A percentile compares a stretch with the other conserved stretches of the same genome.
Evolutionary conservation across 2,797 vertebrate genomes (phyloP).

Genomic region (Natrix natrix): DNA sequence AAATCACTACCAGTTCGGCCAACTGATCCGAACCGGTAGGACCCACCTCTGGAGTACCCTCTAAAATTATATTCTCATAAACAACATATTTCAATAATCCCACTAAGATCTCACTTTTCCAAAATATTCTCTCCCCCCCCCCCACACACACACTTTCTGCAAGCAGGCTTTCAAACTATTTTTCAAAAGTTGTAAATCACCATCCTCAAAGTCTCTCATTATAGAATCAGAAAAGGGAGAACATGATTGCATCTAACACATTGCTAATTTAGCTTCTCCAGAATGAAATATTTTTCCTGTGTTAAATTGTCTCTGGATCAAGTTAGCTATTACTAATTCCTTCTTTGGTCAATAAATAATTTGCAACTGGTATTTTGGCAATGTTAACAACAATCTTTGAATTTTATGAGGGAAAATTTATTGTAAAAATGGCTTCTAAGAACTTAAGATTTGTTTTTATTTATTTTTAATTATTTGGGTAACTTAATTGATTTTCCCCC

Average conservation of each 20-base stretch:
- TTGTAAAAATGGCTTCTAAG: neutral
- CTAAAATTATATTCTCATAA: neutral
- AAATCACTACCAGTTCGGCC: too few relatives aligned
- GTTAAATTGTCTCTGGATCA: neutral
- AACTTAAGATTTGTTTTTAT: neutral
- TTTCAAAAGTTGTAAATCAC: neutral
- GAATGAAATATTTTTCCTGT: neutral
- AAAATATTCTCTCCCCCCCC: neutral
- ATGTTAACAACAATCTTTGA: neutral
- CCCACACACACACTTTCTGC: neutral
- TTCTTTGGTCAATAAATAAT: neutral
- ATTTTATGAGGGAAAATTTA: neutral
- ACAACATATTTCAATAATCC: neutral
- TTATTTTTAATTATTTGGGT: neutral
- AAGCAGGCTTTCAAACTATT: neutral
- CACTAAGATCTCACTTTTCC: neutral
- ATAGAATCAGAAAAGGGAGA: neutral
- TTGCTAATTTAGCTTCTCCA: neutral
- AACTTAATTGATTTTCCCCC: neutral
- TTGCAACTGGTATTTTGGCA: neutral
- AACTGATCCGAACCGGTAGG: too few relatives aligned
- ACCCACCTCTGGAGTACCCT: neutral
- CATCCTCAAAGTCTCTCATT: neutral
- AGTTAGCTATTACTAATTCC: neutral
- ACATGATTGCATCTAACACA: neutral